Conservation (phyloP, 2,888 invertebrate genomes). For the Thyatira batis region DNA sequence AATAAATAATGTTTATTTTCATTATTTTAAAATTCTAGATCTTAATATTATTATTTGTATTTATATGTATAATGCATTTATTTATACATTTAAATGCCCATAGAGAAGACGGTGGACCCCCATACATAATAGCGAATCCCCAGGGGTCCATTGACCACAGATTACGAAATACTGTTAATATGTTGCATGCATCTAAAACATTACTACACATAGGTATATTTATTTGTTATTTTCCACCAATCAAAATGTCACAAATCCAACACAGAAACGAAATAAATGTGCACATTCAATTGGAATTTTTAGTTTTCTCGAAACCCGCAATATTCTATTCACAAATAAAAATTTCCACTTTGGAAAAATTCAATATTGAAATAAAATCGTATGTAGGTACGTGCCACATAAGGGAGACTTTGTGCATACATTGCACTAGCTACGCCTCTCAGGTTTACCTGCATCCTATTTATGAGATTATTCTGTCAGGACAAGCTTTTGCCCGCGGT, state of each 20-base stretch:
- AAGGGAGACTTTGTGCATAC: background rate
- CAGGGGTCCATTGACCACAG: too few relatives aligned
- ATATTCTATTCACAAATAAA: background rate
- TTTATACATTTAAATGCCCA: too few relatives aligned
- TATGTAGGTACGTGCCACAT: background rate
- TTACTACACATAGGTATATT: background rate
- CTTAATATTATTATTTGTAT: too few relatives aligned
- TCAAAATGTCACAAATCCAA: background rate
- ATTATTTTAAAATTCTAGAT: too few relatives aligned
- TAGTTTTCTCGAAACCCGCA: background rate
- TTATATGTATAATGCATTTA: too few relatives aligned
- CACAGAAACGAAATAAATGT: background rate
- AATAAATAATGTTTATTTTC: too few relatives aligned
- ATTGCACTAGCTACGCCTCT: background rate
- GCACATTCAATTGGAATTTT: background rate
- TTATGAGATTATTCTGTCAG: too few relatives aligned
- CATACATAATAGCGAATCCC: too few relatives aligned
- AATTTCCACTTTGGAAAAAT: background rate
- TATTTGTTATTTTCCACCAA: background rate
- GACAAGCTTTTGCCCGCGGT: too few relatives aligned
- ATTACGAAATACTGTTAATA: too few relatives aligned
- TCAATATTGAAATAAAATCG: background rate
- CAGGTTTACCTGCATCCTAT: too few relatives aligned
- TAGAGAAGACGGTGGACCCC: too few relatives aligned
- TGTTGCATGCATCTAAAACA: background rate